Conservation (phyloP, 2,888 invertebrate species). For the Sarcophaga subvicina region DNA sequence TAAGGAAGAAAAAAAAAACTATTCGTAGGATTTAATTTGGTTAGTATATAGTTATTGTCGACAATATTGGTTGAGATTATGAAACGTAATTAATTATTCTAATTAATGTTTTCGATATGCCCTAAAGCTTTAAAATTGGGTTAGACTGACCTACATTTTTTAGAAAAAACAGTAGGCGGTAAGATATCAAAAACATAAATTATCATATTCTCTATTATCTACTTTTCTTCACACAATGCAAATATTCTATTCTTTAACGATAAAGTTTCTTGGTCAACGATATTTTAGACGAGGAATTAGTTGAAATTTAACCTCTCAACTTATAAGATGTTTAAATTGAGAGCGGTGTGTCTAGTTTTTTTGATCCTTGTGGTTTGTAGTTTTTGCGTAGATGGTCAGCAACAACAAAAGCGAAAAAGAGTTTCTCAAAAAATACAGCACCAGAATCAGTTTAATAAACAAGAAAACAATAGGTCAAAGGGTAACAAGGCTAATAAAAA, state of each 20-base stretch:
- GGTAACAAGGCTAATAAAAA: constrained; percentile 12
- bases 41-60: no score
- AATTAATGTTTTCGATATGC: constrained; percentile 26
- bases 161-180: constrained; percentile 28
- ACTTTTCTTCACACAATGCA: not conserved
- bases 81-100: no score
- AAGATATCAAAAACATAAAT: constrained; percentile 17
- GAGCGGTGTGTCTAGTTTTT: constrained; percentile 22
- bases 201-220: constrained; percentile 7
- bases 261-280: constrained; percentile 43
- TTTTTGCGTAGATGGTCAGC: constrained; percentile 16
- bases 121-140: constrained; percentile 4
- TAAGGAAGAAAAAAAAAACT: no score
- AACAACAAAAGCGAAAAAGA: constrained; percentile 19
- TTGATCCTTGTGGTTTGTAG: constrained; percentile 39
- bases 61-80: not conserved
- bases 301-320: constrained; percentile 23
- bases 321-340: constrained; percentile 39
- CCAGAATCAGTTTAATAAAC: constrained; percentile 2
- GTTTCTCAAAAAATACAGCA: constrained; percentile 21
- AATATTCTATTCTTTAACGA: constrained; percentile 14
- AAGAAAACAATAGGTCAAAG: constrained; percentile 25
- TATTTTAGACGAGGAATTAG: constrained; percentile 15
- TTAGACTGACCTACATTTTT: constrained; percentile 40
- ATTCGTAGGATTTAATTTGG: no score